These are phyloP conservation scores for Apteryx owenii DNA, from an alignment of 2,113 vertebrate species.

Conservation along the genomic window DNA sequence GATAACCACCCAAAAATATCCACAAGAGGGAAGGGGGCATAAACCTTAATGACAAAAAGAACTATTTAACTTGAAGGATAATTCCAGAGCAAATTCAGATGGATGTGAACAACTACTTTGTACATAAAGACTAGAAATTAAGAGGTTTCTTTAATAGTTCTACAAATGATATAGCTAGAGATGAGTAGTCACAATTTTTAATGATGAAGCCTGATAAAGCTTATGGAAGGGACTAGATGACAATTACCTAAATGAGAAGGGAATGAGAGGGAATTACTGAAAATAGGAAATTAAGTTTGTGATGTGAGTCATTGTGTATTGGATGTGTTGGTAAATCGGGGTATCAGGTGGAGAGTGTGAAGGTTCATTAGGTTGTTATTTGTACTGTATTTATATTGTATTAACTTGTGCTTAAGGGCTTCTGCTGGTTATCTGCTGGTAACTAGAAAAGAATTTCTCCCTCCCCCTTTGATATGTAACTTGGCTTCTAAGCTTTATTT, in stretches of 20 bases:
- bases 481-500: background rate
- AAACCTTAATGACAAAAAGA: background rate
- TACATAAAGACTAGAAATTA: background rate
- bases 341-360: background rate
- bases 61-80: background rate
- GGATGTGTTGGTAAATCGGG: background rate
- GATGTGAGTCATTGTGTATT: background rate
- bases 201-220: background rate
- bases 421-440: background rate
- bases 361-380: background rate
- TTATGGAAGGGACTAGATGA: background rate
- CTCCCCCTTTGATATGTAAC: background rate
- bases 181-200: background rate
- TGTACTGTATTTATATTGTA: background rate
- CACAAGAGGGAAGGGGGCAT: accelerated
- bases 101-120: background rate
- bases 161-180: background rate
- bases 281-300: background rate
- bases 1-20: background rate
- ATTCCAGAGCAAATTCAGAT: background rate
- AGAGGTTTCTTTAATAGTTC: background rate
- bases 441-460: background rate
- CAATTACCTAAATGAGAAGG: background rate
- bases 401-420: background rate
- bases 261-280: background rate